phyloP scores from a whole-genome alignment of 2,888 invertebrate species.

The Spodoptera exigua region DNA sequence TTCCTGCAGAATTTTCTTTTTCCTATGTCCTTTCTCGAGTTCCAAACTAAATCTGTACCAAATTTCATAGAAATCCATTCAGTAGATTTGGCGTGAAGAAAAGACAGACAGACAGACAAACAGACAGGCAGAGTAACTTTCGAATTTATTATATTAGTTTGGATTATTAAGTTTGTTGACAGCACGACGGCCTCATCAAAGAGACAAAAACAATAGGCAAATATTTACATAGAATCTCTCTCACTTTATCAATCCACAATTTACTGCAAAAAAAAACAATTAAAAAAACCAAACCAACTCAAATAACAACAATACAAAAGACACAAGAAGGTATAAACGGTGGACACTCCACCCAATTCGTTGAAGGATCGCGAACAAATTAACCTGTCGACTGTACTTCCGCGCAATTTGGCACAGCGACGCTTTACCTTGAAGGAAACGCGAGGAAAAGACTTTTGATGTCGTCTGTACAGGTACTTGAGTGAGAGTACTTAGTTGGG shows the following conservation, averaged over 20 bases:
- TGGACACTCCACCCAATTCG: conserved; percentile 39
- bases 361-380: conserved; percentile 54
- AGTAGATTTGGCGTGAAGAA: too few species aligned
- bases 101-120: too few species aligned
- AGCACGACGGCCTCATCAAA: too few species aligned
- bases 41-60: too few species aligned
- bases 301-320: conserved; percentile 1
- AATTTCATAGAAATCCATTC: too few species aligned
- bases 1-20: too few species aligned
- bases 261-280: neutral
- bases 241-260: too few species aligned
- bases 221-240: neutral
- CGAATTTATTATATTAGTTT: too few species aligned
- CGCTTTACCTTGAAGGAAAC: conserved; percentile 62
- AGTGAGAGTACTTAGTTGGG: conserved; percentile 63
- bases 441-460: conserved; percentile 70
- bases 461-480: conserved; percentile 73
- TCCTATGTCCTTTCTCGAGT: too few species aligned
- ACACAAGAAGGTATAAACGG: conserved; percentile 19
- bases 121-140: too few species aligned
- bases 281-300: neutral
- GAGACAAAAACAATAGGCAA: too few species aligned
- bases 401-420: conserved; percentile 76
- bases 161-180: too few species aligned
- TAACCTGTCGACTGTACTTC: conserved; percentile 67